These are phyloP conservation scores for Yoshiicerus persimilis DNA, from an alignment of 1,140 invertebrate genomes.

Conservation along the genomic window DNA sequence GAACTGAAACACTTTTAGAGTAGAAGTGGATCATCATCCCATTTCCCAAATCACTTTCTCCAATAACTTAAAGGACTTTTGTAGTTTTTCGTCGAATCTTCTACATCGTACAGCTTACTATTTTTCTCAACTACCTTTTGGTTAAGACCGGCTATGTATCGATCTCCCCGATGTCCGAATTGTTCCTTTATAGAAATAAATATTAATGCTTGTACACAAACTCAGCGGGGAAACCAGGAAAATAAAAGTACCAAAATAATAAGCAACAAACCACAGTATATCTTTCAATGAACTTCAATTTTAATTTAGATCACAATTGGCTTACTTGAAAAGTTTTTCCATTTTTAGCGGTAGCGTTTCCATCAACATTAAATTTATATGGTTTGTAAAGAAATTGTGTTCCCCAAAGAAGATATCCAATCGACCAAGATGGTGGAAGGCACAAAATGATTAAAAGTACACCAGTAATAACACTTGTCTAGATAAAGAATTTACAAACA, in stretches of 20 bases:
- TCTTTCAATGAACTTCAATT: no score
- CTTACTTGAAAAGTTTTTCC: constrained; percentile 22
- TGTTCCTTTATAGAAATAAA: not conserved
- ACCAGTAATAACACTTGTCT: not conserved
- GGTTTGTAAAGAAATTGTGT: constrained; percentile 33
- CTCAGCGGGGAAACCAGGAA: not conserved
- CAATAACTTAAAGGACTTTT: constrained; percentile 32
- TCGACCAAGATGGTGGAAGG: not conserved
- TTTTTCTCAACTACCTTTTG: constrained; percentile 32
- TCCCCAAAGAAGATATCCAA: constrained; percentile 35
- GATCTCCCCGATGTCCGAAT: constrained; percentile 20
- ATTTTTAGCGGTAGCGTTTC: not conserved
- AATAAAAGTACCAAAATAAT: not conserved
- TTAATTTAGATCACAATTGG: not conserved
- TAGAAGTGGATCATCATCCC: not conserved
- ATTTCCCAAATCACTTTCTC: not conserved
- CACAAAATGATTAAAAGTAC: not conserved
- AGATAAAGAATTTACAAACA: not conserved
- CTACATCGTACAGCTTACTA: constrained; percentile 34
- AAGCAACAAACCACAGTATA: not conserved
- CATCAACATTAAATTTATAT: constrained; percentile 29
- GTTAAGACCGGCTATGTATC: constrained; percentile 29
- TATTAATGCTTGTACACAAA: not conserved
- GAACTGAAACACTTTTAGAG: no score
- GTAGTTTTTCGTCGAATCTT: constrained; percentile 39